These are phyloP conservation scores for Luffia ferchaultella DNA, from an alignment of 2,888 invertebrate genomes.

Conservation along the genomic window DNA sequence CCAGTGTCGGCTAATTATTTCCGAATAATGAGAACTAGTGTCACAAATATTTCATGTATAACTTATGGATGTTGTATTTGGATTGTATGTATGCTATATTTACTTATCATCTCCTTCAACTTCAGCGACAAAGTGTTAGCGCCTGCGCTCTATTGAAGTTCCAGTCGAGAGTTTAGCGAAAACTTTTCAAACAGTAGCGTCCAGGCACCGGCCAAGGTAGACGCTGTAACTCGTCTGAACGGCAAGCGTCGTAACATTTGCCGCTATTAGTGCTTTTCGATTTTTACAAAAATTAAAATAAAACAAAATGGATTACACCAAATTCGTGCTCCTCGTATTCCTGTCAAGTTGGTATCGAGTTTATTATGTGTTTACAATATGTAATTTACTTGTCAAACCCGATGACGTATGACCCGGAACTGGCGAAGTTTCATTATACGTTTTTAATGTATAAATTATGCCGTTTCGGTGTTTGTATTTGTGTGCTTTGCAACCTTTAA, in stretches of 20 bases:
- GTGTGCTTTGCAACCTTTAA: neutral
- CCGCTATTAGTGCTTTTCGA: conserved; percentile 2
- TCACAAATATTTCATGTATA: too few species aligned
- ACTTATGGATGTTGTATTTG: too few species aligned
- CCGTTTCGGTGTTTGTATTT: neutral
- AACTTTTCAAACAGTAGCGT: neutral
- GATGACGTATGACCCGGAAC: neutral
- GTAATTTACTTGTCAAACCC: neutral
- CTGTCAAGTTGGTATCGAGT: conserved; percentile 44
- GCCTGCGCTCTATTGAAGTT: neutral
- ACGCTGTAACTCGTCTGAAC: neutral
- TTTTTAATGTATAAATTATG: neutral
- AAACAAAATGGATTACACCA: conserved; percentile 37
- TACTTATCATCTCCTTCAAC: too few species aligned
- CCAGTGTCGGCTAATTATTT: too few species aligned
- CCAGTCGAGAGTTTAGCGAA: neutral
- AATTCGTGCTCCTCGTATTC: conserved; percentile 40
- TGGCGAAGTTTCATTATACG: neutral
- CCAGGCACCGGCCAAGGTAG: neutral
- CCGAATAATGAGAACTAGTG: too few species aligned
- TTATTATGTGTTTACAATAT: neutral
- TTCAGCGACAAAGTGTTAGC: neutral
- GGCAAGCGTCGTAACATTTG: neutral
- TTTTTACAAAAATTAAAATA: conserved; percentile 16
- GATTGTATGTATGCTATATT: too few species aligned